A percentile compares a stretch with the other conserved stretches of the same genome.
These are phyloP conservation scores for Gnatocerus cornutus DNA, from an alignment of 2,888 invertebrate species.

Conservation along the genomic window DNA sequence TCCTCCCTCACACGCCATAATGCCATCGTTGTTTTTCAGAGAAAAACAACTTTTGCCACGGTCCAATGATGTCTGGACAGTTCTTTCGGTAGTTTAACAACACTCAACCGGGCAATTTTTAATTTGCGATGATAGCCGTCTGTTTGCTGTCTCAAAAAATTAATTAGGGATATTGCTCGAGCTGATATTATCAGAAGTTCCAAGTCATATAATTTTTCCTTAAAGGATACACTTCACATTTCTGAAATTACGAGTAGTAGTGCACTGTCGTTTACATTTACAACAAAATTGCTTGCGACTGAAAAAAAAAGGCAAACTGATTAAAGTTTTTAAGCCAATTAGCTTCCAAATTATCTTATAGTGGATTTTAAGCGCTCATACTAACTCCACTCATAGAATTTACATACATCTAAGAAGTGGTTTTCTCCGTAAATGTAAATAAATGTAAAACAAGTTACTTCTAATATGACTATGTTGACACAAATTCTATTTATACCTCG, in stretches of 20 bases:
- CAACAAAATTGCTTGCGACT: neutral
- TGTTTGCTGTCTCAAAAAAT: constrained; percentile 23
- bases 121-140: constrained; percentile 11
- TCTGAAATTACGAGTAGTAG: constrained; percentile 5
- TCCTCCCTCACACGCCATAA: constrained; percentile 15
- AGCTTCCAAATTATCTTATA: constrained; percentile 1
- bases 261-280: constrained; percentile 9
- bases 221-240: constrained; percentile 5
- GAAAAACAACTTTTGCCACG: constrained; percentile 17
- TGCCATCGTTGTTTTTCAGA: constrained; percentile 18
- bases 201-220: constrained; percentile 18
- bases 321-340: constrained; percentile 13
- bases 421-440: constrained; percentile 2
- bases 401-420: constrained; percentile 2
- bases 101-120: constrained; percentile 13
- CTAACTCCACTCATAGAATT: constrained; percentile 1
- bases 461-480: neutral
- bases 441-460: constrained; percentile 5
- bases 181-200: constrained; percentile 16
- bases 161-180: constrained; percentile 11
- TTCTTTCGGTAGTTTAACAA: constrained; percentile 6
- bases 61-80: constrained; percentile 16
- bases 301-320: constrained; percentile 1
- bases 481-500: neutral
- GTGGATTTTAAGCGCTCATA: constrained; percentile 7